Percentiles rank a stretch among this genome's conserved stretches.
Conservation (phyloP, 23 tunicate genomes). For the Botrylloides violaceus region DNA sequence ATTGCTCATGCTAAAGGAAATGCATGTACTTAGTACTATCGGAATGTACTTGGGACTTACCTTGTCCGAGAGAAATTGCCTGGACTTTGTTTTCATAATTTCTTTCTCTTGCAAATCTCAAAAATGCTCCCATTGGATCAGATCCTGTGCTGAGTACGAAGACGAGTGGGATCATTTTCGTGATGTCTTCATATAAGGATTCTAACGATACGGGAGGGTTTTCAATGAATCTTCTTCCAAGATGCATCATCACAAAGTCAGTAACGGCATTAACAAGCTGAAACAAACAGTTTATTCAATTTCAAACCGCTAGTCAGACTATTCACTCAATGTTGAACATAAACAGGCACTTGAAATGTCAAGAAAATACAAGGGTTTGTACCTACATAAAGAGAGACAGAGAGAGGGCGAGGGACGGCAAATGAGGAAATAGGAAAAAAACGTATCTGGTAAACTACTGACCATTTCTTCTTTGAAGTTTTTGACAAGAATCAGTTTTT, state of each 20-base stretch:
- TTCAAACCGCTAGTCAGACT: too few species aligned
- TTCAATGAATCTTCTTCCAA: constrained; percentile 74
- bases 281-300: too few species aligned
- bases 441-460: too few species aligned
- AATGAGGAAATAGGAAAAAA: too few species aligned
- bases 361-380: too few species aligned
- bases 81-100: constrained; percentile 53
- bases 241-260: constrained; percentile 80
- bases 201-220: constrained; percentile 71
- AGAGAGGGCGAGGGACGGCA: too few species aligned
- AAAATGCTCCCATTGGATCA: constrained; percentile 94
- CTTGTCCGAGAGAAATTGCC: constrained; percentile 97
- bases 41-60: too few species aligned
- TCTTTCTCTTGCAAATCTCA: constrained; percentile 71
- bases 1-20: too few species aligned
- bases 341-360: too few species aligned
- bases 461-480: constrained; percentile 81
- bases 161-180: constrained; percentile 71
- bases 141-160: constrained; percentile 93
- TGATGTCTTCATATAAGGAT: constrained; percentile 72
- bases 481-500: constrained; percentile 76
- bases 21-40: too few species aligned
- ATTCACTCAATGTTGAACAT: too few species aligned
- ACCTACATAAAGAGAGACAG: too few species aligned
- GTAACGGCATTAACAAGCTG: constrained; percentile 82